These are phyloP conservation scores for Entomobrya proxima DNA, from an alignment of 2,888 invertebrate species.

Conservation along the genomic window DNA sequence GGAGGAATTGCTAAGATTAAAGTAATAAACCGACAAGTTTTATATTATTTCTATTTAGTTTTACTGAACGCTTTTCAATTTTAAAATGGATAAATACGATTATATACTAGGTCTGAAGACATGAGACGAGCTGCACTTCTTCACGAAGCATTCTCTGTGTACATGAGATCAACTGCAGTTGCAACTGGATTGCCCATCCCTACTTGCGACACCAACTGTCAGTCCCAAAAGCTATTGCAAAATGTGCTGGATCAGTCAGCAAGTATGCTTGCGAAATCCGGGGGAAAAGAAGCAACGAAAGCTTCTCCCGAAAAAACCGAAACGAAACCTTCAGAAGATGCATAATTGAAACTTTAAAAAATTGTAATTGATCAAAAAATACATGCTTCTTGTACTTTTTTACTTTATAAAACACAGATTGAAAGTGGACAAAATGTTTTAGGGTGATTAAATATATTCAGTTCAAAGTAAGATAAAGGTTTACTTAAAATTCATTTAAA, in stretches of 20 bases:
- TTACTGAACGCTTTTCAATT: background rate
- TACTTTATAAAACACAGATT: too few relatives aligned
- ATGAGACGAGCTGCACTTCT: constrained; percentile 71
- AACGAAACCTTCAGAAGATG: too few relatives aligned
- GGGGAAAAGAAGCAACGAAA: too few relatives aligned
- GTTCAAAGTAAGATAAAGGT: background rate
- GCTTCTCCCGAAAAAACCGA: too few relatives aligned
- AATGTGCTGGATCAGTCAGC: background rate
- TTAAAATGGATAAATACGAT: background rate
- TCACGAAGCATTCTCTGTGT: constrained; percentile 71
- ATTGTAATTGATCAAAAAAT: too few relatives aligned
- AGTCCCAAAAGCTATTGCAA: too few relatives aligned
- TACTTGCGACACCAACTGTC: constrained; percentile 8
- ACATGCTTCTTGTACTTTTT: too few relatives aligned
- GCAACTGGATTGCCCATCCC: constrained; percentile 72
- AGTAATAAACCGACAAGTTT: constrained; percentile 38
- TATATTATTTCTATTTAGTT: background rate
- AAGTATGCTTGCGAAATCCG: too few relatives aligned
- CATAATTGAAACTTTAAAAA: too few relatives aligned
- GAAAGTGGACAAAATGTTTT: background rate
- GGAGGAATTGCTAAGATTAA: constrained; percentile 67
- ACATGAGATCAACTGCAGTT: constrained; percentile 70
- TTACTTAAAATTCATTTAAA: background rate
- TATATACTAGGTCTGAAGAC: constrained; percentile 69
- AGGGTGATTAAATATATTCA: background rate